A percentile compares a stretch with the other conserved stretches of the same genome.
Evolutionary conservation across 1,140 invertebrate genomes (phyloP).

Genomic region (Ruditapes philippinarum): DNA sequence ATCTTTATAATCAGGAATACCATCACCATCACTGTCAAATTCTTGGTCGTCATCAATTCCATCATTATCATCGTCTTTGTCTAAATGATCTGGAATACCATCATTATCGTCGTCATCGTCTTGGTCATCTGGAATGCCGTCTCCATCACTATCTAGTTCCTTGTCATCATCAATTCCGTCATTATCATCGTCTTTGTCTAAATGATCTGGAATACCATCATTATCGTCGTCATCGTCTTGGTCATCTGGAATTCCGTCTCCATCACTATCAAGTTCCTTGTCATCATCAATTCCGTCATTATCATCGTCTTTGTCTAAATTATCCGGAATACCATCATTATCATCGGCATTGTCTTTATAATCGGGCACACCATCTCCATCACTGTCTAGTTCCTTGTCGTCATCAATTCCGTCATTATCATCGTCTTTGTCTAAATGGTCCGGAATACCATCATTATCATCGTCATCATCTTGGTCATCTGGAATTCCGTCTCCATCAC

Average conservation of each 20-base stretch:
- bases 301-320: constrained; percentile 16
- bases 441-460: constrained; percentile 80
- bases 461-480: constrained; percentile 73
- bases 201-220: constrained; percentile 76
- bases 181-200: constrained; percentile 76
- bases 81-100: constrained; percentile 75
- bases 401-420: constrained; percentile 81
- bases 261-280: constrained; percentile 77
- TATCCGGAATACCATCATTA: constrained; percentile 82
- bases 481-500: constrained; percentile 77
- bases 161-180: constrained; percentile 76
- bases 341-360: constrained; percentile 69
- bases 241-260: constrained; percentile 77
- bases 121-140: constrained; percentile 79
- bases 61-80: constrained; percentile 77
- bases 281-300: constrained; percentile 62
- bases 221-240: constrained; percentile 76
- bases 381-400: constrained; percentile 76
- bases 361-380: constrained; percentile 79
- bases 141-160: not conserved
- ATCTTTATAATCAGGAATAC: constrained; percentile 79
- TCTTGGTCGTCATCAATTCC: constrained; percentile 79
- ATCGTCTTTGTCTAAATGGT: constrained; percentile 75
- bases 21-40: constrained; percentile 82
- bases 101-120: constrained; percentile 74